Conservation (phyloP, 2,797 vertebrate genomes). For the Enteromius afrohamiltoni region DNA sequence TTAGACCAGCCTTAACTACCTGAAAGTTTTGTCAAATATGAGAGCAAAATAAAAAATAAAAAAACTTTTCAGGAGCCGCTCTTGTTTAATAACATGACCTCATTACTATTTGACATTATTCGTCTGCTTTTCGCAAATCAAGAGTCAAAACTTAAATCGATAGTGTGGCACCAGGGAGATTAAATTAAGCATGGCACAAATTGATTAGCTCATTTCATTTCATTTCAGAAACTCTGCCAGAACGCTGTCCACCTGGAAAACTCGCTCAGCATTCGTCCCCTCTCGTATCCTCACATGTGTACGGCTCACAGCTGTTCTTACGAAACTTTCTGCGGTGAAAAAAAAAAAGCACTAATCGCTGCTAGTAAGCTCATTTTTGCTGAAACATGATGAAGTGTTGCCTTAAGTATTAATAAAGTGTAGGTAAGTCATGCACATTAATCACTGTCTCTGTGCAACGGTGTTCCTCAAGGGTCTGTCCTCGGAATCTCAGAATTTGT, state of each 20-base stretch:
- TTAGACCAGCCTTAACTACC: not conserved
- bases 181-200: conserved; percentile 56
- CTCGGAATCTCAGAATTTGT: conserved; percentile 9
- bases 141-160: conserved; percentile 57
- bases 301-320: conserved; percentile 27
- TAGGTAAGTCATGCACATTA: conserved; percentile 45
- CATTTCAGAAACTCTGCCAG: conserved; percentile 48
- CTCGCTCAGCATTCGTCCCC: conserved; percentile 24
- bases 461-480: conserved; percentile 26
- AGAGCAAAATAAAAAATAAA: not conserved
- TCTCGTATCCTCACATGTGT: not conserved
- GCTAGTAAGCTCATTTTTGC: conserved; percentile 20
- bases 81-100: conserved; percentile 41
- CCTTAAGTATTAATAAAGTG: conserved; percentile 48
- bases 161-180: conserved; percentile 45
- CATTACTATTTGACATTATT: conserved; percentile 46
- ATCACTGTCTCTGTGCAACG: conserved; percentile 36
- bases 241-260: conserved; percentile 2
- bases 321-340: not conserved
- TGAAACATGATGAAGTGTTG: conserved; percentile 41
- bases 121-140: conserved; percentile 43
- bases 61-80: not conserved
- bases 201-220: conserved; percentile 53
- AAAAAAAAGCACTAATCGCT: not conserved
- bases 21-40: conserved; percentile 10